Base-by-base conservation (phyloP, 2,797 vertebrate genomes). In the Acrossocheilus wenchowensis region DNA sequence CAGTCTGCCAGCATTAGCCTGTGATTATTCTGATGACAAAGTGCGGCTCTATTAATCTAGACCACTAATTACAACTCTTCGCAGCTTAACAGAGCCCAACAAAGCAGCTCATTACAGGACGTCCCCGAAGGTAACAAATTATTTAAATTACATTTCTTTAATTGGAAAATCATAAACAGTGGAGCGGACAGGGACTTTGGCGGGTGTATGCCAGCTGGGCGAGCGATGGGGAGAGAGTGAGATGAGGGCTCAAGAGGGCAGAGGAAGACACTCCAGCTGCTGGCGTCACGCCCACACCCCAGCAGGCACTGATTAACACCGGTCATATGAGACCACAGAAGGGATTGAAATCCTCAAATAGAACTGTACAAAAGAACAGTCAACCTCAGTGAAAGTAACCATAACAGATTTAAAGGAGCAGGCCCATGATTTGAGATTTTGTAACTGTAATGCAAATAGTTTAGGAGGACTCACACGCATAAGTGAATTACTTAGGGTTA, bases 141-240 rank as follows among this genome's bases (percentile, higher is more conserved):
- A 92, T 92, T 92, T 91, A 91, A 92, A 92, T 93, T 87, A 89
- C 86, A 90, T 89, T 90, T 90, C 88, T 91, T 94, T 93, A 93
- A 94, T 94, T 94, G 93, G 85, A 91, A 92, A 91, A 93, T 91
- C 84, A 91, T 89, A 89, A 88, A 90, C 89, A 88, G 88, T 48
- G 12, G 68, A 87, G 83, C 43, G 21, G 82, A 78, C 80, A 75
- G 72, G 84, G 86, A 57, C 69, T 79, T 74, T 80, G 66, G 78
- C 79, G 12, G 41, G 62, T 79, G 45, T 45, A 41, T 57, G 82
- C 69, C 82, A 81, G 82, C 54, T 72, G 84, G 57, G 80, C 34
- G 45, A 48, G 45, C 15, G 74, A 85, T 54, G 43, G 41, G 62
- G 26, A 78, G 62, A 72, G 85, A 86, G 78, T 50, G 54, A 81